Percentiles rank a stretch among this genome's conserved stretches.
Conservation (phyloP, 2,113 vertebrate species). For the Rhea americana region DNA sequence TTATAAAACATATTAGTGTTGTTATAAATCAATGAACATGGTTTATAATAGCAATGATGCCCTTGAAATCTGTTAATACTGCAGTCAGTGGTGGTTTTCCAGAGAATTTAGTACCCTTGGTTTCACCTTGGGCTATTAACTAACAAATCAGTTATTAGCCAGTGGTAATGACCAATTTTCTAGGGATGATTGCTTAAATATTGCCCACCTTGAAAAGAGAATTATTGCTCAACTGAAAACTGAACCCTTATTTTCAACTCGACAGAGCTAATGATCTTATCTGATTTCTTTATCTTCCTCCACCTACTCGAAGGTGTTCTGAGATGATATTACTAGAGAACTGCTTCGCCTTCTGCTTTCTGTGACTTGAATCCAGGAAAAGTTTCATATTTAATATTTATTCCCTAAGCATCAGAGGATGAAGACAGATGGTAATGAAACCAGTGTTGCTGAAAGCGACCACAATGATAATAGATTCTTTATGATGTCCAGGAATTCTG, state of each 20-base stretch:
- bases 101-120: constrained; percentile 75
- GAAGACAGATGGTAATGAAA: constrained; percentile 83
- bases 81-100: constrained; percentile 66
- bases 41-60: constrained; percentile 78
- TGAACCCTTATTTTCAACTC: constrained; percentile 79
- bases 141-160: constrained; percentile 84
- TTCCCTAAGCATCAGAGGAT: constrained; percentile 73
- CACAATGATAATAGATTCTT: constrained; percentile 83
- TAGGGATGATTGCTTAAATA: constrained; percentile 84
- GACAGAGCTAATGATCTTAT: constrained; percentile 78
- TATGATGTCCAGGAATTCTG: constrained; percentile 83
- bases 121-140: constrained; percentile 84
- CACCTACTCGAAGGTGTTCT: constrained; percentile 13
- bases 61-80: constrained; percentile 79
- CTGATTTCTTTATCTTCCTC: constrained; percentile 55
- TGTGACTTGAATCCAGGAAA: constrained; percentile 72
- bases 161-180: constrained; percentile 84
- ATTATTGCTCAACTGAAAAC: constrained; percentile 82
- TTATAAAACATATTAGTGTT: constrained; percentile 78
- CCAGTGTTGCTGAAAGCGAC: constrained; percentile 80
- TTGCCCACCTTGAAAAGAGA: constrained; percentile 82
- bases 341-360: constrained; percentile 43
- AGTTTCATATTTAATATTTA: constrained; percentile 81
- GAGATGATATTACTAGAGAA: constrained; percentile 34
- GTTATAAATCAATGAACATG: constrained; percentile 82